Conservation (phyloP, 2,888 invertebrate species). For the Orthosia incerta region DNA sequence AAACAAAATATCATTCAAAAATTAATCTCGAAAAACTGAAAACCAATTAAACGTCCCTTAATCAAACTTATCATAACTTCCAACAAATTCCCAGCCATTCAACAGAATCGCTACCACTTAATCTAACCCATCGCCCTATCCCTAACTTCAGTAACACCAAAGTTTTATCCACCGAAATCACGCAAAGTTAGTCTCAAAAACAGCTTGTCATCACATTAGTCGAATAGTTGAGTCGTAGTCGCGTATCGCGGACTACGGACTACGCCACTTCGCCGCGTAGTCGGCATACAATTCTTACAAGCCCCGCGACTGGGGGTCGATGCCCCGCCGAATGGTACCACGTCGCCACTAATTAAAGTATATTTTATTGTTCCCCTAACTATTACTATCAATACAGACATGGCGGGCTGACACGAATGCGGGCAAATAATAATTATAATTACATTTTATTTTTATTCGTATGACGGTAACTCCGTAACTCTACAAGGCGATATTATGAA, state of each 20-base stretch:
- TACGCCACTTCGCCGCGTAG: slow-evolving; percentile 51
- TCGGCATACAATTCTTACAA: slow-evolving; percentile 63
- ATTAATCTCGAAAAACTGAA: background rate
- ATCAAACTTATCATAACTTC: slow-evolving; percentile 17
- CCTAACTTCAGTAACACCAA: slow-evolving; percentile 43
- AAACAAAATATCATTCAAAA: background rate
- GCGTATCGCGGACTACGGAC: slow-evolving; percentile 65
- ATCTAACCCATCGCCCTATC: slow-evolving; percentile 39
- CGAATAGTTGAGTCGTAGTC: slow-evolving; percentile 53
- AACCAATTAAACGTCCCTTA: background rate
- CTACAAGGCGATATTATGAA: slow-evolving; percentile 12
- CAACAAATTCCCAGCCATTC: slow-evolving; percentile 32
- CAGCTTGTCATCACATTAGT: slow-evolving; percentile 58
- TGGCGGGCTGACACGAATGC: slow-evolving; percentile 85
- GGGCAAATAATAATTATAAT: slow-evolving; percentile 90
- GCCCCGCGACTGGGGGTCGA: slow-evolving; percentile 65
- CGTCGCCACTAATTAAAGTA: slow-evolving; percentile 86
- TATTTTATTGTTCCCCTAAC: slow-evolving; percentile 90
- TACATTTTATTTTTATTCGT: slow-evolving; percentile 86
- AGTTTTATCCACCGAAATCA: slow-evolving; percentile 56
- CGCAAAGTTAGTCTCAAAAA: slow-evolving; percentile 47
- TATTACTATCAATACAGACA: slow-evolving; percentile 84
- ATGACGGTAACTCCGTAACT: slow-evolving; percentile 27
- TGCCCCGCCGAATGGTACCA: slow-evolving; percentile 74
- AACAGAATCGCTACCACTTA: slow-evolving; percentile 45